These are phyloP conservation scores for Denticeps clupeoides DNA, from an alignment of 2,797 vertebrate species.

Conservation along the genomic window DNA sequence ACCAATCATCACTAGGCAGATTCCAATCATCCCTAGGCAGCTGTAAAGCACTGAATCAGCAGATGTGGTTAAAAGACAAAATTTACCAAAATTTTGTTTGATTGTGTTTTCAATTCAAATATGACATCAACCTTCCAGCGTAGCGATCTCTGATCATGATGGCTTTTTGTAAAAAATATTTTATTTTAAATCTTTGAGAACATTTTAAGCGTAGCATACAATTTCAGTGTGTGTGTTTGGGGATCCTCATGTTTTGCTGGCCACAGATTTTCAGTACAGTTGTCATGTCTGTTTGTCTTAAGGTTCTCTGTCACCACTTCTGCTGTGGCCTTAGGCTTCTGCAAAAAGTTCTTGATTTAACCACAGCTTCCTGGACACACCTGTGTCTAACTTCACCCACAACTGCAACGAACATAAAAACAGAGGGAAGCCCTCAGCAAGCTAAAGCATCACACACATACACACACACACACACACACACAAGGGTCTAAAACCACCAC, in stretches of 20 bases:
- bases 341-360: constrained; percentile 20
- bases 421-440: constrained; percentile 23
- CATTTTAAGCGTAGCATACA: not conserved
- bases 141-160: too few relatives aligned
- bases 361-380: constrained; percentile 43
- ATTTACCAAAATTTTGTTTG: too few relatives aligned
- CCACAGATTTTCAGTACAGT: not conserved
- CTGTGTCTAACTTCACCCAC: constrained; percentile 28
- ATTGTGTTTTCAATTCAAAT: too few relatives aligned
- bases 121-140: too few relatives aligned
- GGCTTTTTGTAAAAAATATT: too few relatives aligned
- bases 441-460: constrained; percentile 23
- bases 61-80: too few relatives aligned
- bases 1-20: too few relatives aligned
- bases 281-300: not conserved
- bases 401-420: constrained; percentile 34
- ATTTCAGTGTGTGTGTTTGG: too few relatives aligned
- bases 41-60: too few relatives aligned
- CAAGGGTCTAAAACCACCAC: constrained; percentile 27
- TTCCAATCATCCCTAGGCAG: too few relatives aligned
- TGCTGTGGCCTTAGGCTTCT: not conserved
- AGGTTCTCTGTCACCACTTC: too few relatives aligned
- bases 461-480: constrained; percentile 12
- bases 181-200: not conserved
- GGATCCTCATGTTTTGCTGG: too few relatives aligned